Conservation (phyloP, 2,797 vertebrate species). For the Acanthurus lineatus region DNA sequence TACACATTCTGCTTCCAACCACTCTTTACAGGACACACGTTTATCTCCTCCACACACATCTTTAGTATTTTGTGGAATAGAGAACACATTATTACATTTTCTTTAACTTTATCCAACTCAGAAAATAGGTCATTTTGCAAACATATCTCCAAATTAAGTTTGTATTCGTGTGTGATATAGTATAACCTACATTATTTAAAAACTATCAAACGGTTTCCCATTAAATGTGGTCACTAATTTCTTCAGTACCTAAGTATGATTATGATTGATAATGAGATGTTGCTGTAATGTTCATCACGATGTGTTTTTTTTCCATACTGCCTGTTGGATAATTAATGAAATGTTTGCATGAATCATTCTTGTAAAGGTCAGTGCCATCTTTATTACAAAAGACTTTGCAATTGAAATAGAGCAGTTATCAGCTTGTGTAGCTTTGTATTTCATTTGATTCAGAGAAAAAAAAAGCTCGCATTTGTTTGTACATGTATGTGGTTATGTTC, state of each 20-base stretch:
- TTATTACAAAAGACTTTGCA: not conserved
- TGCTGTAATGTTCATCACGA: not conserved
- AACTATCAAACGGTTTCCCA: no score
- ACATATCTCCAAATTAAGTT: not conserved
- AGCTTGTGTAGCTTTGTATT: not conserved
- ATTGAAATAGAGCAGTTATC: slow-evolving; percentile 15
- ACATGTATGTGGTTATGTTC: not conserved
- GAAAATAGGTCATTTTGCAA: not conserved
- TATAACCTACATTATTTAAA: no score
- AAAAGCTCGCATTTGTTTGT: not conserved
- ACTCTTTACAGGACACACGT: slow-evolving; percentile 21
- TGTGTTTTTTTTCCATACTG: not conserved
- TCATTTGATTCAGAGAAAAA: no score
- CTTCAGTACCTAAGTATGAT: no score
- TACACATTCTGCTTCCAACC: not conserved
- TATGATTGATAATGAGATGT: not conserved
- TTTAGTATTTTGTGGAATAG: slow-evolving; percentile 33
- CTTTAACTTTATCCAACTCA: not conserved
- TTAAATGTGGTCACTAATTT: no score
- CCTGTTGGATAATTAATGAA: not conserved
- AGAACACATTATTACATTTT: slow-evolving; percentile 12
- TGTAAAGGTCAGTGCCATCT: slow-evolving; percentile 24
- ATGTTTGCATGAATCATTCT: slow-evolving; percentile 14
- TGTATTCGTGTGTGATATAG: no score
- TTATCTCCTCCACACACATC: slow-evolving; percentile 9